Base-by-base conservation (phyloP, 2,113 vertebrate species). In the Boleophthalmus pectinirostris region DNA sequence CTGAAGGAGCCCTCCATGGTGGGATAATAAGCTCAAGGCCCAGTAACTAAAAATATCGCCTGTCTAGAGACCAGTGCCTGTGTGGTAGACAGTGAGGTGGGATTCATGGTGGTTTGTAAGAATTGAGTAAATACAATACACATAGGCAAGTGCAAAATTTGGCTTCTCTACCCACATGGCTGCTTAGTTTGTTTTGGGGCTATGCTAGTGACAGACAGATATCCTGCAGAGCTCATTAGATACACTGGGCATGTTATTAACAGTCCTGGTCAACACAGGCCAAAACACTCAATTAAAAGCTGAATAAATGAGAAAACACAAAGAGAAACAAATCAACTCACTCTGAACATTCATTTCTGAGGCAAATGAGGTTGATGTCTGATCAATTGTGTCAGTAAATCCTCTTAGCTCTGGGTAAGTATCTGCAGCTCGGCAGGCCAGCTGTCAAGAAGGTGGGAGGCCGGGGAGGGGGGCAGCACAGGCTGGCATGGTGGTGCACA, bases 361-460 rank as follows among this genome's bases (percentile, higher is more conserved):
- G 74, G 82, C 88, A 90, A 92, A 93, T 85, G 88, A 92, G 87
- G 90, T 90, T 92, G 90, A 92, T 92, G 91, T 91, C 91, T 92
- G 90, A 92, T 92, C 90, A 91, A 85, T 92, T 86, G 88, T 92
- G 90, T 80, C 90, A 91, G 69, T 84, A 92, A 93, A 93, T 90
- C 92, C 83, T 89, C 88, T 93, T 92, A 90, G 86, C 73, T 79
- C 64, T 5, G 75, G 78, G 79, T 93, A 92, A 93, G 90, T 87
- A 92, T 91, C 84, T 90, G 82, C 83, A 87, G 85, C 89, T 87
- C 87, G 85, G 80, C 79, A 63, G 85, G 89, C 92, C 92, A 93
- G 92, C 93, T 94, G 92, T 93, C 91, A 89, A 87, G 86, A 85
- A 90, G 87, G 86, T 88, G 80, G 89, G 88, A 88, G 84, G 78